Percentiles rank a stretch among this genome's conserved stretches.
Evolutionary conservation across 2,113 vertebrate genomes (phyloP).

Genomic region (Myrmecobius fasciatus): DNA sequence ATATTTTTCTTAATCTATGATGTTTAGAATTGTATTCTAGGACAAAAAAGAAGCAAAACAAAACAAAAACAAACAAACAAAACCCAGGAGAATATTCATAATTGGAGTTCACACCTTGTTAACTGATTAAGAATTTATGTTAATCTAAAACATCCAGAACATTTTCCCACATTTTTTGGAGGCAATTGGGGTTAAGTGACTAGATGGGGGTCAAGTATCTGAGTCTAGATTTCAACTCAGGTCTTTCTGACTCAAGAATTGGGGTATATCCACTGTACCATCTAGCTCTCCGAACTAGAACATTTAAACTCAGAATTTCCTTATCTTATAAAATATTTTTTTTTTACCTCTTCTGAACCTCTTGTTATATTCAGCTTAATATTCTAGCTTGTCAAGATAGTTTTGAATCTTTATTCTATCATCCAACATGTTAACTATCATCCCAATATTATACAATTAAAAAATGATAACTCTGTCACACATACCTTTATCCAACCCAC

Average conservation of each 20-base stretch:
- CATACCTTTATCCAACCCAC: background rate
- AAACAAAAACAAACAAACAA: too few relatives aligned
- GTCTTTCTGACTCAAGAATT: background rate
- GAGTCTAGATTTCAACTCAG: background rate
- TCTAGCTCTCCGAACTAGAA: background rate
- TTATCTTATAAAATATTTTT: background rate
- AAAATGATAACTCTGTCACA: background rate
- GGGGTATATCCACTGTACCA: background rate
- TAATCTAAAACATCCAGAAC: background rate
- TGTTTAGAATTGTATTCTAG: background rate
- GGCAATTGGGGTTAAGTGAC: background rate
- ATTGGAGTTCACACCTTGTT: background rate
- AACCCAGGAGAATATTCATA: background rate
- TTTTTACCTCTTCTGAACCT: background rate
- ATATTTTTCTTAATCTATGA: background rate
- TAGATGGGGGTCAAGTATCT: background rate
- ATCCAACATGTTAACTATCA: background rate
- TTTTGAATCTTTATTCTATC: background rate
- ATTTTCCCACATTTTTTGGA: background rate
- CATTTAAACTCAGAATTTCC: background rate
- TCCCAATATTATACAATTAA: background rate
- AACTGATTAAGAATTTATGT: background rate
- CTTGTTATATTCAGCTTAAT: background rate
- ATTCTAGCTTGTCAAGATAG: background rate
- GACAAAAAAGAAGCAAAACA: background rate